A percentile compares a stretch with the other conserved stretches of the same genome.
phyloP scores from a whole-genome alignment of 2,113 vertebrate genomes.

The Hemiprocne comata region DNA sequence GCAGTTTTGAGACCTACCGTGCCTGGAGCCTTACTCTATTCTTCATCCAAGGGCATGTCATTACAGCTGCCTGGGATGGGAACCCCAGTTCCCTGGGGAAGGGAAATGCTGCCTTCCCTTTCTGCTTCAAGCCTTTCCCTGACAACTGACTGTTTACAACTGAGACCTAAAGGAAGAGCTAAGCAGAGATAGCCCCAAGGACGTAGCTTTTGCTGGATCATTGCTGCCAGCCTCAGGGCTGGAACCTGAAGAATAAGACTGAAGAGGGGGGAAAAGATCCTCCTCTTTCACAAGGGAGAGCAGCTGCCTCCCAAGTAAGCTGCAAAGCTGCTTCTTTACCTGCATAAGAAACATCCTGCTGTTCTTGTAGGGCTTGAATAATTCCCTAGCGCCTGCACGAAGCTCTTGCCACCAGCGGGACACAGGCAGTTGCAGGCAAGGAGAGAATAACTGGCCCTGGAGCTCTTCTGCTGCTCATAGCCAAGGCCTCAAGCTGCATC shows the following conservation, averaged over 20 bases:
- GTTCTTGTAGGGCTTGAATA: neutral
- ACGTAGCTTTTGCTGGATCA: neutral
- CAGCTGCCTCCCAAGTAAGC: constrained; percentile 18
- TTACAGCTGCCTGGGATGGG: neutral
- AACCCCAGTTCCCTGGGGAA: neutral
- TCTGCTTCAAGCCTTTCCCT: neutral
- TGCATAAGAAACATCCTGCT: constrained; percentile 2
- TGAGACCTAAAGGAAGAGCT: neutral
- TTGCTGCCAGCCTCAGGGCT: neutral
- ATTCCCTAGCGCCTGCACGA: neutral
- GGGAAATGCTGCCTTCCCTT: neutral
- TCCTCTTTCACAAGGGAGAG: neutral
- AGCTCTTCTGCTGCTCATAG: neutral
- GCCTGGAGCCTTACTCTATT: neutral
- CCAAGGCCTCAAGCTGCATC: neutral
- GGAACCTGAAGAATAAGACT: neutral
- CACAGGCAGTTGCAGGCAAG: neutral
- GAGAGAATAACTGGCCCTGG: neutral
- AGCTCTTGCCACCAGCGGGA: neutral
- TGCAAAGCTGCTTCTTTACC: constrained; percentile 45
- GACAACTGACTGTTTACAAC: neutral
- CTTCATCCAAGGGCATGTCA: neutral
- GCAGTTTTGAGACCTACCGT: neutral
- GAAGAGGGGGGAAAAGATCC: neutral
- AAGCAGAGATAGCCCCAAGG: neutral